These are phyloP conservation scores for Eupithecia insigniata DNA, from an alignment of 2,888 invertebrate species.

Conservation along the genomic window DNA sequence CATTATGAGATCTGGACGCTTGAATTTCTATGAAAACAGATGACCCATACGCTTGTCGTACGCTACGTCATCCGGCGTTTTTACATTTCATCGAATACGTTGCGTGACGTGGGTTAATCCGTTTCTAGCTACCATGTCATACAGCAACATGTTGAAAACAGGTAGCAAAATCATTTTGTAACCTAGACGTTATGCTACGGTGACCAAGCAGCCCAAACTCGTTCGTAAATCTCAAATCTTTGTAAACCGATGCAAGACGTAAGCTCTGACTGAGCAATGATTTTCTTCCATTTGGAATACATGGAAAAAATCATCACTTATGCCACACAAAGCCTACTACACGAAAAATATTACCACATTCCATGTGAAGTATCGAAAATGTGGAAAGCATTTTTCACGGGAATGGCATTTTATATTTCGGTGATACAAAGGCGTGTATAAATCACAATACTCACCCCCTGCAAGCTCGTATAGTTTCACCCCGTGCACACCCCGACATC, in stretches of 20 bases:
- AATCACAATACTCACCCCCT: conserved; percentile 38
- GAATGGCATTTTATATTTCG: conserved; percentile 33
- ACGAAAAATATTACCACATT: conserved; percentile 33
- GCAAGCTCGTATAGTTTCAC: conserved; percentile 39
- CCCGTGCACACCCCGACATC: conserved; percentile 46
- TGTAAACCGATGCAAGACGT: background rate
- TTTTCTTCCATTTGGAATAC: background rate
- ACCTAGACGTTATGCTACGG: background rate
- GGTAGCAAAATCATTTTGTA: background rate
- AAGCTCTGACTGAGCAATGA: background rate
- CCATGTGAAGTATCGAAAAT: conserved; percentile 31
- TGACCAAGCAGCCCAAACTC: background rate
- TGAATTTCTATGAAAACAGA: background rate
- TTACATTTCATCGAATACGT: background rate
- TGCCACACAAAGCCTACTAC: conserved; percentile 17
- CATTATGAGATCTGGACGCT: background rate
- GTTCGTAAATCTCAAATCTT: background rate
- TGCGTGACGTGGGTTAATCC: background rate
- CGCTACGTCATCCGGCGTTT: background rate
- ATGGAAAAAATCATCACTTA: conserved; percentile 12
- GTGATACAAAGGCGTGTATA: conserved; percentile 35
- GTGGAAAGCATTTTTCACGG: conserved; percentile 32
- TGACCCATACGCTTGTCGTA: background rate
- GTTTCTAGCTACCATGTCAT: background rate
- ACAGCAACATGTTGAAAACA: background rate